Percentiles rank a stretch among this genome's conserved stretches.
Evolutionary conservation across 2,797 vertebrate species (phyloP).

Genomic region (Alosa sapidissima): DNA sequence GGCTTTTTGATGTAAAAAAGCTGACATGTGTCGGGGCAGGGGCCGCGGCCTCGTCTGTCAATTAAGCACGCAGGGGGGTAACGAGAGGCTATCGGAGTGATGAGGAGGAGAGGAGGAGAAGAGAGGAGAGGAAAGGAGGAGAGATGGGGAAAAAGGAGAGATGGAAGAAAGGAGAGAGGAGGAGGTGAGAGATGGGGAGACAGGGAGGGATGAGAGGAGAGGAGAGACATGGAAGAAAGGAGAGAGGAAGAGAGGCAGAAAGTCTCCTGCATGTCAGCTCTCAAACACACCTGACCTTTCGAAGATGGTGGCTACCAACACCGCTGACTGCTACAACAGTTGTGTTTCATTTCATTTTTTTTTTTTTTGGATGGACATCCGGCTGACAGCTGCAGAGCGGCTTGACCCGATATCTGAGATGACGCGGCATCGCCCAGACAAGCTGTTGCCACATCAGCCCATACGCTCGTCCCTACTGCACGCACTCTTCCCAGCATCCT

Average conservation of each 20-base stretch:
- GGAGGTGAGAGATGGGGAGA: not conserved
- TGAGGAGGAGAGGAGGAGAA: not conserved
- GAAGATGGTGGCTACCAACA: not conserved
- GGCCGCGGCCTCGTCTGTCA: not conserved
- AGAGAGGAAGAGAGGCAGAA: not conserved
- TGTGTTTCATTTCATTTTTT: not conserved
- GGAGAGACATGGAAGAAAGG: not conserved
- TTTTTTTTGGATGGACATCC: not conserved
- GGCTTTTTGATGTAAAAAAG: not conserved
- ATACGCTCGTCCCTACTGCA: not conserved
- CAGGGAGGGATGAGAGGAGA: not conserved
- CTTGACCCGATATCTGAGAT: not conserved
- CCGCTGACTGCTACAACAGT: not conserved
- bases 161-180: not conserved
- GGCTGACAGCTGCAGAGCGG: not conserved
- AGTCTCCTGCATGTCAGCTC: not conserved
- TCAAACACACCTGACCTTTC: conserved; percentile 1
- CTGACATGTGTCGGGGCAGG: not conserved
- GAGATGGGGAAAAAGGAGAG: not conserved
- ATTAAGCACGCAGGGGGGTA: not conserved
- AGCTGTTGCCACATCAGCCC: conserved; percentile 6
- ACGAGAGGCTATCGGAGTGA: not conserved
- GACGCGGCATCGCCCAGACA: not conserved
- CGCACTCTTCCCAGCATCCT: not conserved
- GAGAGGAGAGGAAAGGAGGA: not conserved